phyloP scores from a whole-genome alignment of 2,888 invertebrate genomes.

The Lithodes maja region DNA sequence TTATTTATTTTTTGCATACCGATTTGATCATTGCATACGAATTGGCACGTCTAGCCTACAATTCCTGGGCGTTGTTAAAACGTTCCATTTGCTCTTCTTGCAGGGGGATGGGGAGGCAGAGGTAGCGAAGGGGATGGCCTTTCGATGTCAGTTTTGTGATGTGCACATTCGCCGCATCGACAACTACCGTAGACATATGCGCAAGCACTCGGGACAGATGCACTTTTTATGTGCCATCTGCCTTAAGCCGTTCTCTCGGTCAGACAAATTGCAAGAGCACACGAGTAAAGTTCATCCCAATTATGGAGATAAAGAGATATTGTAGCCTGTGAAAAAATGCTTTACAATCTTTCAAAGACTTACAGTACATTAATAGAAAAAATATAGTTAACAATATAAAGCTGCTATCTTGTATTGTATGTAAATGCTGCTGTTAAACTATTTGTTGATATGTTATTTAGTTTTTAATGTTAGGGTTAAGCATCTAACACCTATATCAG shows the following conservation, averaged over 20 bases:
- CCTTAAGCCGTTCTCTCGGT: constrained; percentile 46
- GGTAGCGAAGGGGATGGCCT: constrained; percentile 45
- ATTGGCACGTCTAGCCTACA: background rate
- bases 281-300: constrained; percentile 37
- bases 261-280: constrained; percentile 39
- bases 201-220: constrained; percentile 49
- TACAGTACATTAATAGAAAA: too few relatives aligned
- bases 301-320: constrained; percentile 31
- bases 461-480: too few relatives aligned
- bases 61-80: constrained; percentile 14
- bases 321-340: background rate
- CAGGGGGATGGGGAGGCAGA: constrained; percentile 57
- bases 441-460: too few relatives aligned
- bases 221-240: constrained; percentile 36
- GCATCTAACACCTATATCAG: too few relatives aligned
- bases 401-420: too few relatives aligned
- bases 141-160: constrained; percentile 47
- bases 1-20: background rate
- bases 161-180: constrained; percentile 46
- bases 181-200: constrained; percentile 58
- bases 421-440: too few relatives aligned
- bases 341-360: background rate
- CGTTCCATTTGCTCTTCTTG: constrained; percentile 45
- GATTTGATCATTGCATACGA: background rate
- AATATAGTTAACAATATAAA: too few relatives aligned